phyloP scores from a whole-genome alignment of 2,888 invertebrate species.

The Acanthopleura granulata region DNA sequence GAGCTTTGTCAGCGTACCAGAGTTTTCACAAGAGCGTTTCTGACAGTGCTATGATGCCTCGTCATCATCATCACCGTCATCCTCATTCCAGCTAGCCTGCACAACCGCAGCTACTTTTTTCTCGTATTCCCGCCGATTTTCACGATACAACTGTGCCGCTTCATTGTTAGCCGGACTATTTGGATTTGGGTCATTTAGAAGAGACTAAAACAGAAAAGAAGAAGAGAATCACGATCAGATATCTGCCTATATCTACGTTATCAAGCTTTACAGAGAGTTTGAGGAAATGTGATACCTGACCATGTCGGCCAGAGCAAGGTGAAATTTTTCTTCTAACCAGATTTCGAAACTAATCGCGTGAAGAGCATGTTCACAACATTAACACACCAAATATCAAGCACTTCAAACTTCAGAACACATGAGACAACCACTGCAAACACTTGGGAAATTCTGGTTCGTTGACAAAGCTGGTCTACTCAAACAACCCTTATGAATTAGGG shows the following conservation, averaged over 20 bases:
- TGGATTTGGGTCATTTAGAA: constrained; percentile 99
- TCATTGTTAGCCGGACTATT: constrained; percentile 99
- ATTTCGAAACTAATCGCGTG: too few relatives aligned
- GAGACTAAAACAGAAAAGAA: constrained; percentile 79
- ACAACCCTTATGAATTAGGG: too few relatives aligned
- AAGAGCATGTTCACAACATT: too few relatives aligned
- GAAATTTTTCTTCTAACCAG: too few relatives aligned
- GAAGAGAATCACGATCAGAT: not conserved
- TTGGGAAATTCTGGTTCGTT: too few relatives aligned
- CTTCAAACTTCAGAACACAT: too few relatives aligned
- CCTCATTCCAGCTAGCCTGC: constrained; percentile 90
- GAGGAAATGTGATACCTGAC: too few relatives aligned
- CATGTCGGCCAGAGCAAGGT: too few relatives aligned
- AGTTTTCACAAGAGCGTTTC: not conserved
- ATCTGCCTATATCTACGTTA: not conserved
- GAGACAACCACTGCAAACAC: too few relatives aligned
- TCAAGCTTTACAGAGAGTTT: too few relatives aligned
- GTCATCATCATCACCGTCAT: constrained; percentile 59
- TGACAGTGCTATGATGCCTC: constrained; percentile 14
- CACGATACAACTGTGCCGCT: constrained; percentile 99
- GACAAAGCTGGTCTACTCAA: too few relatives aligned
- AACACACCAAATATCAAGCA: too few relatives aligned
- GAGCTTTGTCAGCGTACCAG: constrained; percentile 10
- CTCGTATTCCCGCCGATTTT: constrained; percentile 98
- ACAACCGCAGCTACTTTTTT: constrained; percentile 99